These are phyloP conservation scores for Clarias macrocephalus DNA, from an alignment of 2,113 vertebrate genomes.

Conservation along the genomic window DNA sequence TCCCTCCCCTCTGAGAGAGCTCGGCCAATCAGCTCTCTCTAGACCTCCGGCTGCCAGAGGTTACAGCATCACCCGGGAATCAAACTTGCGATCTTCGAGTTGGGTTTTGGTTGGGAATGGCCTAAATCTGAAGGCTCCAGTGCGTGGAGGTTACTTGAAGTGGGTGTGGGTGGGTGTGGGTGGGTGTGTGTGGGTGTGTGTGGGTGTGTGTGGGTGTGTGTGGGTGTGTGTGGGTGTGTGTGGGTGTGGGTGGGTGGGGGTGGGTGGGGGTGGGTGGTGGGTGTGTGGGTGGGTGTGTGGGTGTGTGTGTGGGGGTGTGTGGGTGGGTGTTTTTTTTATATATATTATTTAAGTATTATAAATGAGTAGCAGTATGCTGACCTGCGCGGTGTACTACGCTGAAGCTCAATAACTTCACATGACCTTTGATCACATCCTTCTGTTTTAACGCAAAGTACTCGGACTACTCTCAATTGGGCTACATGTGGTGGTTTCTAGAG, in stretches of 20 bases:
- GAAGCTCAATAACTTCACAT: neutral
- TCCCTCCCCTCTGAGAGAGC: too few species aligned
- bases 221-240: neutral
- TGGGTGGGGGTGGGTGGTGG: too few species aligned
- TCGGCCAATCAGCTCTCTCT: too few species aligned
- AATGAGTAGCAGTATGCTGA: neutral
- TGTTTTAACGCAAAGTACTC: neutral
- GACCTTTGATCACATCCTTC: conserved; percentile 5
- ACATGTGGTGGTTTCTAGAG: neutral
- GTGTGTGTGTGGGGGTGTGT: neutral
- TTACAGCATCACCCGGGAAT: too few species aligned
- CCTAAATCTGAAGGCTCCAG: neutral
- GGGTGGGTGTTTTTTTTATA: too few species aligned
- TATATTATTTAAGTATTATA: too few species aligned
- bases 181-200: too few species aligned
- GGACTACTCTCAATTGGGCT: neutral
- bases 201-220: neutral
- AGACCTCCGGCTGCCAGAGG: too few species aligned
- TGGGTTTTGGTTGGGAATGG: too few species aligned
- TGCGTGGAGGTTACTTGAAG: neutral
- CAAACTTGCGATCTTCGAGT: too few species aligned
- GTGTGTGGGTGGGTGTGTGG: too few species aligned
- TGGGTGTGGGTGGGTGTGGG: neutral
- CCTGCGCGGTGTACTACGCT: neutral
- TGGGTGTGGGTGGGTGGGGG: too few species aligned